Percentiles rank a stretch among this genome's conserved stretches.
phyloP scores from a whole-genome alignment of 2,797 vertebrate species.

The Argentina silus region DNA sequence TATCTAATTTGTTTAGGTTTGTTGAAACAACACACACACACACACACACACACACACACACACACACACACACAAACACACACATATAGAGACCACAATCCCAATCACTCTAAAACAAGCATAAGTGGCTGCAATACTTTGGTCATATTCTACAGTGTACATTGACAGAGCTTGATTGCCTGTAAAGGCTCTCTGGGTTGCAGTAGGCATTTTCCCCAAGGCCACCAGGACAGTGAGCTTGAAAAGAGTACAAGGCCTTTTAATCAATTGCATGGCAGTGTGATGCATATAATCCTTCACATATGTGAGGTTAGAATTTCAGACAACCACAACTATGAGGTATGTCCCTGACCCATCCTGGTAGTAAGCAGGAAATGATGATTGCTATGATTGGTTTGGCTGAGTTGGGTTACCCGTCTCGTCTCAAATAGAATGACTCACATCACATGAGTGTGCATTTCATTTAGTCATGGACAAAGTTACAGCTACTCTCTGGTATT shows the following conservation, averaged over 20 bases:
- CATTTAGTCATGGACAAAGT: conserved; percentile 24
- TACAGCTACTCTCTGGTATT: conserved; percentile 34
- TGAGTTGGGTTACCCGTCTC: conserved; percentile 25
- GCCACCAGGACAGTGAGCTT: not conserved
- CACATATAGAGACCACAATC: too few relatives aligned
- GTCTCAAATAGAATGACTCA: conserved; percentile 39
- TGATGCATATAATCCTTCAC: conserved; percentile 48
- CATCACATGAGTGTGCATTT: conserved; percentile 29
- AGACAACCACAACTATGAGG: conserved; percentile 56
- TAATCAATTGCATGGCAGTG: conserved; percentile 48
- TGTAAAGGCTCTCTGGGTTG: not conserved
- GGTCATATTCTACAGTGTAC: not conserved
- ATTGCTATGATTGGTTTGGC: conserved; percentile 40
- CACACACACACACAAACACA: too few relatives aligned
- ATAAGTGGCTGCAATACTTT: not conserved
- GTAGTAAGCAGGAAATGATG: conserved; percentile 38
- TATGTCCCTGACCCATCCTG: conserved; percentile 44
- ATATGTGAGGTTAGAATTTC: conserved; percentile 7
- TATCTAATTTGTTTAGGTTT: too few relatives aligned
- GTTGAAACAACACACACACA: too few relatives aligned
- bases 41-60: too few relatives aligned
- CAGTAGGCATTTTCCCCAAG: not conserved
- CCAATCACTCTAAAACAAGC: not conserved
- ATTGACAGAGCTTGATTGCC: not conserved
- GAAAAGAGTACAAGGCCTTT: conserved; percentile 45